A percentile compares a stretch with the other conserved stretches of the same genome.
phyloP scores from a whole-genome alignment of 2,113 vertebrate genomes.

The Miniopterus natalensis region DNA sequence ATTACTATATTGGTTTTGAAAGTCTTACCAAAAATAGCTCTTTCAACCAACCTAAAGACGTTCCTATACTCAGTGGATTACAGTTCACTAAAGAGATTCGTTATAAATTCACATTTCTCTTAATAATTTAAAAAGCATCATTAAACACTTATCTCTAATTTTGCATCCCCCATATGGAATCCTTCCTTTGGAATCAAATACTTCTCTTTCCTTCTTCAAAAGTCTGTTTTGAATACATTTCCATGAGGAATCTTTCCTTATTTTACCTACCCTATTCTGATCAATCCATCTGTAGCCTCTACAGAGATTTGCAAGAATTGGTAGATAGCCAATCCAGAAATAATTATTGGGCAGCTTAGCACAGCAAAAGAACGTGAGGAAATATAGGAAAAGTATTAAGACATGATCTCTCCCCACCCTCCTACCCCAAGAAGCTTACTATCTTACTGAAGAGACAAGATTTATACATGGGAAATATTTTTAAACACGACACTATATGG shows the following conservation, averaged over 20 bases:
- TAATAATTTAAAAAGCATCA: background rate
- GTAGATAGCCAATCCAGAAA: background rate
- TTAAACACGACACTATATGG: background rate
- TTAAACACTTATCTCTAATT: background rate
- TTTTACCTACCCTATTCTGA: background rate
- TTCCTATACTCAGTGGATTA: slow-evolving; percentile 29
- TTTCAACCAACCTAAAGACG: slow-evolving; percentile 24
- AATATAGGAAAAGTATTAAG: background rate
- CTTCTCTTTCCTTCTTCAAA: background rate
- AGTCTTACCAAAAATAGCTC: slow-evolving; percentile 45
- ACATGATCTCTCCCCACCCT: background rate
- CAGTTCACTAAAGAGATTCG: background rate
- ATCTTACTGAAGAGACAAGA: background rate
- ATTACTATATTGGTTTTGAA: slow-evolving; percentile 47
- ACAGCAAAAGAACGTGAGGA: background rate
- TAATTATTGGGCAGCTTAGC: background rate
- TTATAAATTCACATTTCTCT: slow-evolving; percentile 44
- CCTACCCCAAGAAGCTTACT: background rate
- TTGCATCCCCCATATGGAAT: background rate
- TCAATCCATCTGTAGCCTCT: slow-evolving; percentile 1
- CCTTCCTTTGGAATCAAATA: background rate
- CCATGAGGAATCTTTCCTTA: background rate
- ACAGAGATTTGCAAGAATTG: background rate
- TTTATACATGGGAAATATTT: background rate
- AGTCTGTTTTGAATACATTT: background rate